Percentiles rank a stretch among this genome's conserved stretches.
phyloP scores from a whole-genome alignment of 2,113 vertebrate species.

The Oreocharis arfaki region DNA sequence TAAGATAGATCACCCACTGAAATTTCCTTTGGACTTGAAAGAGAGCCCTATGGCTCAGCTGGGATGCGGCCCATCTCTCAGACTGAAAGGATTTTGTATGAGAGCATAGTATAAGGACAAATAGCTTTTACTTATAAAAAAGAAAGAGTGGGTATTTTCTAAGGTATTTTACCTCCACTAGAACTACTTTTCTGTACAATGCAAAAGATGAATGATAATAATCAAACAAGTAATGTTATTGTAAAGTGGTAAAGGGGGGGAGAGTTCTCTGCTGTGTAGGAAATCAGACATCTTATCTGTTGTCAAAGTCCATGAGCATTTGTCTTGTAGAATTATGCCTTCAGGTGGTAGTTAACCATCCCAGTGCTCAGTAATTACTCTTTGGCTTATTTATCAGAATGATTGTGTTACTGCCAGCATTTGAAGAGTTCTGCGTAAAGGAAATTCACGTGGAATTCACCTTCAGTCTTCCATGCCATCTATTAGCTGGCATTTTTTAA shows the following conservation, averaged over 20 bases:
- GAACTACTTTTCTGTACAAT: not conserved
- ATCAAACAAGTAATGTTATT: not conserved
- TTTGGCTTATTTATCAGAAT: not conserved
- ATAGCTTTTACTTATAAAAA: not conserved
- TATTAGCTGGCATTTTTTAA: not conserved
- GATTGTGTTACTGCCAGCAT: not conserved
- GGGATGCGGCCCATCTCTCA: not conserved
- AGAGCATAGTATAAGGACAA: not conserved
- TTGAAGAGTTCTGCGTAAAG: not conserved
- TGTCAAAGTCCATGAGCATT: not conserved
- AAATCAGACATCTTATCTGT: not conserved
- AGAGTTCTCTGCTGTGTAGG: not conserved
- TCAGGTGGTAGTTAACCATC: not conserved
- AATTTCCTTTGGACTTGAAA: not conserved
- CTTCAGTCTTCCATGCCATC: not conserved
- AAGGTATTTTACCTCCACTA: not conserved
- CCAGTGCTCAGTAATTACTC: not conserved
- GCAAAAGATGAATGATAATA: not conserved
- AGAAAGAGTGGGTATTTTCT: not conserved
- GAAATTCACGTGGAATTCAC: not conserved
- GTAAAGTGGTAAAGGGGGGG: not conserved
- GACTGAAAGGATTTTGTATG: not conserved
- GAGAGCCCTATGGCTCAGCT: not conserved
- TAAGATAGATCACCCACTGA: not conserved
- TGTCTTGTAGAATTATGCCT: not conserved